Percentiles rank a stretch among this genome's conserved stretches.
These are phyloP conservation scores for Halcyon malimbica DNA, from an alignment of 2,113 vertebrate genomes.

Conservation along the genomic window DNA sequence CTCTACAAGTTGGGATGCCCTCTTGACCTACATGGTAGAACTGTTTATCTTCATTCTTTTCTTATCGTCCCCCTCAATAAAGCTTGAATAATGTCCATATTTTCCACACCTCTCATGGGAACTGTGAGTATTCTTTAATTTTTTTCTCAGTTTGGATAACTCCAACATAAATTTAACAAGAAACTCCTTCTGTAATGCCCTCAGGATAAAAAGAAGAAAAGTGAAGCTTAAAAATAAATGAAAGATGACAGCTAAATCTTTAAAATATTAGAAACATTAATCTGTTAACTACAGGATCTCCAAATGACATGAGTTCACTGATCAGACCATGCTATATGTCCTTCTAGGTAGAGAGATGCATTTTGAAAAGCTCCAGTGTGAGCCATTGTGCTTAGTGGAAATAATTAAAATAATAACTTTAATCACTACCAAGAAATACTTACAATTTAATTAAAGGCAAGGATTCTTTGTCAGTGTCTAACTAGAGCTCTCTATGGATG, in stretches of 20 bases:
- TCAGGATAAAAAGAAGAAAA: conserved; percentile 27
- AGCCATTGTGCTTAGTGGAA: not conserved
- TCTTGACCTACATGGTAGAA: not conserved
- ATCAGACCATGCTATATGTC: conserved; percentile 1
- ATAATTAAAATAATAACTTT: conserved; percentile 54
- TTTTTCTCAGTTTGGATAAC: conserved; percentile 17
- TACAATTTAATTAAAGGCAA: conserved; percentile 63
- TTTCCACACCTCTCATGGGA: not conserved
- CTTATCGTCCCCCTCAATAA: not conserved
- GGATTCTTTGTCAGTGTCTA: conserved; percentile 26
- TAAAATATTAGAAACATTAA: conserved; percentile 25
- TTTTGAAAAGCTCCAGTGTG: not conserved
- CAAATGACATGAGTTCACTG: not conserved
- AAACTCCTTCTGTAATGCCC: conserved; percentile 19
- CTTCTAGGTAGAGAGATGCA: not conserved
- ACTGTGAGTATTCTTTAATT: not conserved
- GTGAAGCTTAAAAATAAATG: conserved; percentile 42
- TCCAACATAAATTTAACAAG: conserved; percentile 50
- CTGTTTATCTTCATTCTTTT: not conserved
- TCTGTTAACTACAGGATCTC: conserved; percentile 37
- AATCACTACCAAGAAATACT: conserved; percentile 46
- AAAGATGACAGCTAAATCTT: conserved; percentile 47
- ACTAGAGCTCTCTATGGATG: conserved; percentile 26
- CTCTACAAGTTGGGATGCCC: not conserved
- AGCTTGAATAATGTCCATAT: not conserved